These are phyloP conservation scores for Herminia tarsipennalis DNA, from an alignment of 2,888 invertebrate species.

Conservation along the genomic window DNA sequence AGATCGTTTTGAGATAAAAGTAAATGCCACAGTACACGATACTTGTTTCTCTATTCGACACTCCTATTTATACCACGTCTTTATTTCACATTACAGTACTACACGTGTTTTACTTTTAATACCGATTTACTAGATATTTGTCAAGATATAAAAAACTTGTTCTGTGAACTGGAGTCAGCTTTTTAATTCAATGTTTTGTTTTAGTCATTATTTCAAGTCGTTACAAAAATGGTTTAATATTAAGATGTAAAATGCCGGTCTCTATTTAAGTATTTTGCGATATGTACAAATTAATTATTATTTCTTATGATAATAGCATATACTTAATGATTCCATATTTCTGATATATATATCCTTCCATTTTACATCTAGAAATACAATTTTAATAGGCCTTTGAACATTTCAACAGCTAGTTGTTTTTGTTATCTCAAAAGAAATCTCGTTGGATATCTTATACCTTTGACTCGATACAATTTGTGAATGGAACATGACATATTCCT, in stretches of 20 bases:
- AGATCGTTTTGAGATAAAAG: slow-evolving; percentile 68
- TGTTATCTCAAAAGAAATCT: too few species aligned
- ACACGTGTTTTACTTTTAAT: slow-evolving; percentile 18
- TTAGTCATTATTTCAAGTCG: slow-evolving; percentile 12
- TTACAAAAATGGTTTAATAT: slow-evolving; percentile 21
- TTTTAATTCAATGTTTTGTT: slow-evolving; percentile 14
- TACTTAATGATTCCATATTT: too few species aligned
- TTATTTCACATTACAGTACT: slow-evolving; percentile 37
- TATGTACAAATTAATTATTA: too few species aligned
- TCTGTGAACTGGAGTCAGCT: slow-evolving; percentile 10
- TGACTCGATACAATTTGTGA: too few species aligned
- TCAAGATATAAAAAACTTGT: slow-evolving; percentile 7
- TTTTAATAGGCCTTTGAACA: too few species aligned
- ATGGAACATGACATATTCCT: too few species aligned
- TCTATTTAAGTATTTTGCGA: too few species aligned
- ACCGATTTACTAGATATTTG: slow-evolving; percentile 11
- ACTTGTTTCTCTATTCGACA: slow-evolving; percentile 59
- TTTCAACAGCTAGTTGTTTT: too few species aligned
- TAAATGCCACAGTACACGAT: slow-evolving; percentile 69
- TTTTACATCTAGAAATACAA: too few species aligned
- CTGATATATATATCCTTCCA: too few species aligned
- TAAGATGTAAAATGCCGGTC: background rate
- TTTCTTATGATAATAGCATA: too few species aligned
- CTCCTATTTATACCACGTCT: slow-evolving; percentile 60
- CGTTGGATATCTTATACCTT: too few species aligned